Base-by-base conservation (phyloP, 2,888 invertebrate species). In the Pachycephus smyrnensis region DNA sequence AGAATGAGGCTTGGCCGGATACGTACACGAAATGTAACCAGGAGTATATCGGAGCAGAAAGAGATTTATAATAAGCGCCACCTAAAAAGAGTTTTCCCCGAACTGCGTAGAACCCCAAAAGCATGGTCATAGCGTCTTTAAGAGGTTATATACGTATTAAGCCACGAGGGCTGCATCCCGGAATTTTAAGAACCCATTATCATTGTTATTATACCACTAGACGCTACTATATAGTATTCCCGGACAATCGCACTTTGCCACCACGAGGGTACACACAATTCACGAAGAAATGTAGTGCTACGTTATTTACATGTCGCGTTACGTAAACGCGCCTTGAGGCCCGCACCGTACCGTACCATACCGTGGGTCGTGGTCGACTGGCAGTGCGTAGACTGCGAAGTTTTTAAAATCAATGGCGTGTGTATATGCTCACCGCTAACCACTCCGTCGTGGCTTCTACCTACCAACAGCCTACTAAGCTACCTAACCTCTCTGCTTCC, bases 281-380 rank as follows among this genome's bases (percentile, higher is more conserved):
- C 55, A 55, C 55, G 23, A 55, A 40, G 40, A 15, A 55, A 15
- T 55, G 23, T 55, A 55, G 23, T 69, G 37, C 73, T 76, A 55
- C 71, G 73, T 15, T 81, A 83, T 83, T 83, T 83, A 80, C 83
- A 83, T 81, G 83, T 81, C 83, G 82, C 81, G 79, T 82, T 83
- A 83, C 83, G 82, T 83, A 82, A 83, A 81, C 80, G 82, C 82
- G 80, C n/a, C 55, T 55, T 55, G 1, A 55, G 55, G 23, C 79
- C 80, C 73, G 79, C 80, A 79, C 79, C 80, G 79, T 76, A 79
- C 77, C 78, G 77, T 55, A 55, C 79, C 79, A 80, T 80, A 76
- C 81, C 77, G 80, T 79, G 80, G 76, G 79, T 79, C 79, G 79
- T 82, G 79, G 79, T 80, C 82, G 82, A 82, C 80, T 80, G 78